Evolutionary conservation across 2,797 vertebrate species (phyloP).

Genomic region (Eulemur coronatus): DNA sequence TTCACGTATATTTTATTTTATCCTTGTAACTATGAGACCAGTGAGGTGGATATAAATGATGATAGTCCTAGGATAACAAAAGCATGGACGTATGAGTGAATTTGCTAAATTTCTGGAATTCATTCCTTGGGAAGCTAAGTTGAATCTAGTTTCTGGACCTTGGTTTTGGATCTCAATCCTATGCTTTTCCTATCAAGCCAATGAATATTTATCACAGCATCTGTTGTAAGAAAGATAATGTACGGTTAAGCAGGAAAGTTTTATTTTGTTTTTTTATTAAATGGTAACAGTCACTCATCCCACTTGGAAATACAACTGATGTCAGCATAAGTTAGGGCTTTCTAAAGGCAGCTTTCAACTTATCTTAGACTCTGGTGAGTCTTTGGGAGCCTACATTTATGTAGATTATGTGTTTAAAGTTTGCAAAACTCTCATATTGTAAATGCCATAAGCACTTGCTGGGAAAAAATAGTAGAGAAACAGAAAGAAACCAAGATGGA

Average conservation of each 20-base stretch:
- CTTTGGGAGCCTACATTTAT: constrained; percentile 1
- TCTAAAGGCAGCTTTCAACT: constrained; percentile 30
- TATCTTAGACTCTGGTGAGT: neutral
- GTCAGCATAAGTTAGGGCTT: neutral
- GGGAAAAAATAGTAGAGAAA: constrained; percentile 41
- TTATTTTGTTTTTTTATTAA: neutral
- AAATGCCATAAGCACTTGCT: constrained; percentile 28
- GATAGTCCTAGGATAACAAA: neutral
- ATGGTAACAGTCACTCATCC: neutral
- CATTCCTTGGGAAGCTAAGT: neutral
- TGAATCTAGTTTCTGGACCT: neutral
- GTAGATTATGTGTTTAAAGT: constrained; percentile 20
- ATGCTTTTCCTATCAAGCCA: neutral
- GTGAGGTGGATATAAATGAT: neutral
- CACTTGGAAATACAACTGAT: neutral
- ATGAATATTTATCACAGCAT: neutral
- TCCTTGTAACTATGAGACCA: neutral
- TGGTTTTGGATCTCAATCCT: neutral
- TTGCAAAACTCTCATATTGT: constrained; percentile 21
- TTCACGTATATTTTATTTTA: neutral
- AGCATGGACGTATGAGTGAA: neutral
- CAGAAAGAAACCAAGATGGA: constrained; percentile 37
- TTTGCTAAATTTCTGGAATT: neutral
- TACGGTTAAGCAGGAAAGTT: neutral
- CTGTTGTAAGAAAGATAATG: neutral